Conservation (phyloP, 2,113 vertebrate species). For the Geococcyx californianus region DNA sequence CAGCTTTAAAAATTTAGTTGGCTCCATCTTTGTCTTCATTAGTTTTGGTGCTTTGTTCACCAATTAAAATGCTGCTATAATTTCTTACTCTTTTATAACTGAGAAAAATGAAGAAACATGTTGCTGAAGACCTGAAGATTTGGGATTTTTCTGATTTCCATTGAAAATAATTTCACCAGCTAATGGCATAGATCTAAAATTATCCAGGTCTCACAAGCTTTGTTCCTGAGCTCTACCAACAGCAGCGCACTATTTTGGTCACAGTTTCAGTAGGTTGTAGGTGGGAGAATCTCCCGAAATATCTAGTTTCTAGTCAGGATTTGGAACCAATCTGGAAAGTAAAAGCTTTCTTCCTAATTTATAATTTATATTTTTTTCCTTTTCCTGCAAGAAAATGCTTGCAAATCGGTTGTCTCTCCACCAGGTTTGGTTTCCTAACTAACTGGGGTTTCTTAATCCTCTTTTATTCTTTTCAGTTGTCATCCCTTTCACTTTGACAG, state of each 20-base stretch:
- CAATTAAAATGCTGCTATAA: not conserved
- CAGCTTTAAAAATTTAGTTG: not conserved
- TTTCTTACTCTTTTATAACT: not conserved
- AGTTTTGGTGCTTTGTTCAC: not conserved
- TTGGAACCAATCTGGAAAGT: not conserved
- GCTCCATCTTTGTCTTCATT: not conserved
- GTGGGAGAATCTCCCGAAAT: not conserved
- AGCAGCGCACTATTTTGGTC: not conserved
- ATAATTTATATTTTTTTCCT: not conserved
- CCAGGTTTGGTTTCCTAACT: not conserved
- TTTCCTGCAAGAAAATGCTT: not conserved
- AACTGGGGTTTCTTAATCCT: not conserved
- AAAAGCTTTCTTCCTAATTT: not conserved
- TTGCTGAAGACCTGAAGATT: not conserved
- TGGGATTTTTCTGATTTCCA: not conserved
- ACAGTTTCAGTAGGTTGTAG: not conserved
- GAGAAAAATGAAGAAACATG: not conserved
- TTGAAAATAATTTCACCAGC: not conserved
- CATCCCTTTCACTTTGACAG: not conserved
- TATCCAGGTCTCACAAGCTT: not conserved
- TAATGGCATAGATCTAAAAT: not conserved
- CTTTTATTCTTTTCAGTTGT: not conserved
- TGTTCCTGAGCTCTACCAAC: not conserved
- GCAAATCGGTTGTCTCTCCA: not conserved
- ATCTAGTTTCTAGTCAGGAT: not conserved